Conservation (phyloP, 2,797 vertebrate genomes). For the Crax fasciolata region DNA sequence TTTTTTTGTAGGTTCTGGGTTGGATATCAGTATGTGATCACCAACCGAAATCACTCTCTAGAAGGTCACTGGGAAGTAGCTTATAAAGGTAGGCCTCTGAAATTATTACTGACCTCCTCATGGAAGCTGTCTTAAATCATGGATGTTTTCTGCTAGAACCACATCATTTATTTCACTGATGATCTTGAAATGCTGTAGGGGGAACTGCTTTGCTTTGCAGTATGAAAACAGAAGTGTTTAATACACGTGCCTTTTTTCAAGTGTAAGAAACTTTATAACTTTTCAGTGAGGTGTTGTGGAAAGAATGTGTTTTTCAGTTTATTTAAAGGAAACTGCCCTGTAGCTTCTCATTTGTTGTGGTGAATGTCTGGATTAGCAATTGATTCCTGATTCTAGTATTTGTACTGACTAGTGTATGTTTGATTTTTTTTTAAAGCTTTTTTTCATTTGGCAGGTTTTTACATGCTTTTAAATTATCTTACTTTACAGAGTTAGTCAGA, state of each 20-base stretch:
- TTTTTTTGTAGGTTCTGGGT: constrained; percentile 92
- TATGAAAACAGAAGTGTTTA: neutral
- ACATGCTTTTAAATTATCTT: neutral
- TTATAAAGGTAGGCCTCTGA: constrained; percentile 90
- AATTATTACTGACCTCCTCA: neutral
- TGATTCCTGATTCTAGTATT: neutral
- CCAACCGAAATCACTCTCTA: constrained; percentile 91
- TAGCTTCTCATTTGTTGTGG: neutral
- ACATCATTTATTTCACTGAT: neutral
- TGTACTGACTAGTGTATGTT: neutral
- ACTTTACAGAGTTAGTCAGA: neutral
- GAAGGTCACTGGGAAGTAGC: constrained; percentile 97
- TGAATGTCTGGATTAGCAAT: neutral
- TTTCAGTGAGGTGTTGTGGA: neutral
- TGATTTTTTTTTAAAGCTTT: neutral
- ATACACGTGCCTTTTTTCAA: neutral
- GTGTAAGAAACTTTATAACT: neutral
- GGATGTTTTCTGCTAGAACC: neutral
- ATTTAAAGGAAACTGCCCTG: neutral
- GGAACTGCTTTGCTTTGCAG: neutral
- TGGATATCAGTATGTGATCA: constrained; percentile 97
- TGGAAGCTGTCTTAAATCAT: neutral
- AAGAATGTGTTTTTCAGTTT: neutral
- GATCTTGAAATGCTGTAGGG: neutral
- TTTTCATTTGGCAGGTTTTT: neutral